Evolutionary conservation across 2,888 invertebrate species (phyloP).

Genomic region (Thecocarcelia acutangulata): DNA sequence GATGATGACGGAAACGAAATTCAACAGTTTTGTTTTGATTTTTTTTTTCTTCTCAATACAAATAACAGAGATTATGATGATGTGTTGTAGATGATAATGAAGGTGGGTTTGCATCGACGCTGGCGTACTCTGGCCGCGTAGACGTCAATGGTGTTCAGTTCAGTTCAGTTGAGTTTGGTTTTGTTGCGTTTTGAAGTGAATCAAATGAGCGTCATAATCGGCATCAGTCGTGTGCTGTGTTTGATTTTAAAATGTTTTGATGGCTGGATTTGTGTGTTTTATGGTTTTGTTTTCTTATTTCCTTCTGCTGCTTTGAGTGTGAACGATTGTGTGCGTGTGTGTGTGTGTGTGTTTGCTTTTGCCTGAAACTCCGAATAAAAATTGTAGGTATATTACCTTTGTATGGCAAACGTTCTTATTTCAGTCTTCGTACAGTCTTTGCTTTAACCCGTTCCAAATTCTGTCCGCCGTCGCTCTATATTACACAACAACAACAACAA

Average conservation of each 20-base stretch:
- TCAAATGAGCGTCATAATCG: slow-evolving; percentile 38
- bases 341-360: slow-evolving; percentile 21
- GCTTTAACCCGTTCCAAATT: slow-evolving; percentile 83
- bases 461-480: slow-evolving; percentile 81
- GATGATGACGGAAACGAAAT: slow-evolving; percentile 53
- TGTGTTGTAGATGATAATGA: slow-evolving; percentile 36
- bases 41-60: not conserved
- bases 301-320: slow-evolving; percentile 27
- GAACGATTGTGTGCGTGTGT: no score
- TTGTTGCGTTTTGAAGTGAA: slow-evolving; percentile 23
- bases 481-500: slow-evolving; percentile 70
- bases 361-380: slow-evolving; percentile 78
- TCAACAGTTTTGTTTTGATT: slow-evolving; percentile 69
- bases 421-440: slow-evolving; percentile 83
- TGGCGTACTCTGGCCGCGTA: slow-evolving; percentile 28
- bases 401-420: slow-evolving; percentile 82
- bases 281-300: slow-evolving; percentile 24
- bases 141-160: slow-evolving; percentile 15
- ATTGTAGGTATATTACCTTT: slow-evolving; percentile 82
- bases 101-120: slow-evolving; percentile 36
- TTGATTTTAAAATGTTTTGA: slow-evolving; percentile 33
- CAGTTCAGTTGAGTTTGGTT: slow-evolving; percentile 11
- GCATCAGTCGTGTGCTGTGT: slow-evolving; percentile 36
- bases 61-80: slow-evolving; percentile 12
- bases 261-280: slow-evolving; percentile 35